phyloP scores from a whole-genome alignment of 2,888 invertebrate species.

The Argyra leucocephala region DNA sequence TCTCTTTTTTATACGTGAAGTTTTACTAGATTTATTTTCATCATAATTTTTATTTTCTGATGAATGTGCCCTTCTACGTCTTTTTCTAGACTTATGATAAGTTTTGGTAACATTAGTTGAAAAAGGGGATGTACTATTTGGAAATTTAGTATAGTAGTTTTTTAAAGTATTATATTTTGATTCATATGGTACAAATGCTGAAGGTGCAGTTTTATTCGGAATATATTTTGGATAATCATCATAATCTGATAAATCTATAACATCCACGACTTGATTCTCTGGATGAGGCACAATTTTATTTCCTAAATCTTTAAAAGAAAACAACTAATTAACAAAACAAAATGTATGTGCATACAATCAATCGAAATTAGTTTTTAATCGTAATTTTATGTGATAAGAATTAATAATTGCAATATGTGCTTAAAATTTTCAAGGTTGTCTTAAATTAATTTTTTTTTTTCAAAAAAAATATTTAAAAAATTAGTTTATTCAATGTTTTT shows the following conservation, averaged over 20 bases:
- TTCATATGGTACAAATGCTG: constrained; percentile 4
- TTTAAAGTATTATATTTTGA: neutral
- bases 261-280: constrained; percentile 15
- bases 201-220: neutral
- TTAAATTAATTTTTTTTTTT: too few species aligned
- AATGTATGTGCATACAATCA: too few species aligned
- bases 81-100: constrained; percentile 14
- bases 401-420: too few species aligned
- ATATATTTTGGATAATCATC: constrained; percentile 18
- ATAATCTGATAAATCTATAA: constrained; percentile 18
- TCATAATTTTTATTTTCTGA: constrained; percentile 7
- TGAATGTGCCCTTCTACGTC: constrained; percentile 9
- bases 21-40: constrained; percentile 1
- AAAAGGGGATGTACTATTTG: constrained; percentile 16
- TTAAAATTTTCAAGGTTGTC: too few species aligned
- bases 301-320: constrained; percentile 14
- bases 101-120: constrained; percentile 17
- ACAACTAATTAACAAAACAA: constrained; percentile 5
- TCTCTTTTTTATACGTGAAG: neutral
- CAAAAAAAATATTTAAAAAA: too few species aligned
- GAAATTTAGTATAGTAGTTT: neutral
- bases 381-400: too few species aligned
- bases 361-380: too few species aligned
- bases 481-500: too few species aligned
- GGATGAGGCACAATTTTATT: constrained; percentile 21